Evolutionary conservation across 2,888 invertebrate species (phyloP).

Genomic region (Margaritifera margaritifera): DNA sequence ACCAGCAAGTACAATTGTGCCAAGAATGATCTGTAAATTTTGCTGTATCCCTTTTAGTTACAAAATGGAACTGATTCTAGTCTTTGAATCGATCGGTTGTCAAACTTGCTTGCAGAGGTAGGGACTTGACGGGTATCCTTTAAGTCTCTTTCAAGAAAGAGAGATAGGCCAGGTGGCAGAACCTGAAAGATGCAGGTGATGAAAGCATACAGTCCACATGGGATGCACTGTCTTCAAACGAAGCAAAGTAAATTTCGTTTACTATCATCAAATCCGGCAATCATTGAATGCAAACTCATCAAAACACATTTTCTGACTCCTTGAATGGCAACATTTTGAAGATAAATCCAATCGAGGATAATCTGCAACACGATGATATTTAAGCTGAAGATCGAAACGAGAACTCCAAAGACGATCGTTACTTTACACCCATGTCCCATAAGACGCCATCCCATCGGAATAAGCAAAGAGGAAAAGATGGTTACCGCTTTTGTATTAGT

Average conservation of each 20-base stretch:
- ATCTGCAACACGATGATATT: slow-evolving; percentile 28
- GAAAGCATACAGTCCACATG: slow-evolving; percentile 22
- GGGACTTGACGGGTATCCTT: slow-evolving; percentile 8
- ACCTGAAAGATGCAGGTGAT: slow-evolving; percentile 15
- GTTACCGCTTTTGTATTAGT: background rate
- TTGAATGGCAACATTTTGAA: slow-evolving; percentile 16
- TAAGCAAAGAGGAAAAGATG: too few species aligned
- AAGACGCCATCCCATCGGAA: background rate
- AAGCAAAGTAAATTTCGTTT: slow-evolving; percentile 25
- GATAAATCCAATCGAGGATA: slow-evolving; percentile 19
- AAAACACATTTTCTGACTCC: slow-evolving; percentile 33
- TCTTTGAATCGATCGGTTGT: slow-evolving; percentile 6
- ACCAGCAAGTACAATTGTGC: slow-evolving; percentile 35
- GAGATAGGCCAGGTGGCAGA: slow-evolving; percentile 21
- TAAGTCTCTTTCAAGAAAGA: slow-evolving; percentile 21
- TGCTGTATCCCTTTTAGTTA: slow-evolving; percentile 17
- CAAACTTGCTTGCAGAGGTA: slow-evolving; percentile 3
- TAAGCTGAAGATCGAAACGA: slow-evolving; percentile 21
- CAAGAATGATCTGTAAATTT: slow-evolving; percentile 19
- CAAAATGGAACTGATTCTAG: slow-evolving; percentile 21
- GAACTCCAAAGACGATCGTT: slow-evolving; percentile 15
- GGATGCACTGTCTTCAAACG: slow-evolving; percentile 35
- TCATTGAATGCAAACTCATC: slow-evolving; percentile 37
- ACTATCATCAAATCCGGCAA: slow-evolving; percentile 32
- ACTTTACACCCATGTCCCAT: background rate